A percentile compares a stretch with the other conserved stretches of the same genome.
Conservation (phyloP, 1,140 invertebrate species). For the Capitella teleta region DNA sequence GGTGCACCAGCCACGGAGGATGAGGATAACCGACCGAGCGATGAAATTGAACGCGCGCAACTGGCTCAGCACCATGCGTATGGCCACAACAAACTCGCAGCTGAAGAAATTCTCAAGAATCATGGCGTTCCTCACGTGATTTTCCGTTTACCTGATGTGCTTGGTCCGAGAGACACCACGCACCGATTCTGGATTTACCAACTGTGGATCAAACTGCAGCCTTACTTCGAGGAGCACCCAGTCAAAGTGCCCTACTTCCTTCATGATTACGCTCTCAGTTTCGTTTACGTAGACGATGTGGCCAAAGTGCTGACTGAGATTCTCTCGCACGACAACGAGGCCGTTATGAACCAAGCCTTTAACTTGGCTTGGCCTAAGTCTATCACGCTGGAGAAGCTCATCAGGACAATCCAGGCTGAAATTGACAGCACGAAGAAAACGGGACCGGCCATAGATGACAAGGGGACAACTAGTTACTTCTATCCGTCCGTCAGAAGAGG, state of each 20-base stretch:
- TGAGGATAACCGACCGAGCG: slow-evolving; percentile 36
- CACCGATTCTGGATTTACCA: slow-evolving; percentile 46
- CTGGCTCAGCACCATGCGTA: slow-evolving; percentile 36
- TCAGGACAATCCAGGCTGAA: too few relatives aligned
- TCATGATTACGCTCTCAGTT: slow-evolving; percentile 33
- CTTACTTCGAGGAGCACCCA: slow-evolving; percentile 19
- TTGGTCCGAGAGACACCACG: slow-evolving; percentile 45
- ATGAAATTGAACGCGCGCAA: slow-evolving; percentile 19
- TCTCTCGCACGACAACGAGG: slow-evolving; percentile 9
- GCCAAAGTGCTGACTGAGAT: slow-evolving; percentile 30
- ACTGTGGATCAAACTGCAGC: slow-evolving; percentile 39
- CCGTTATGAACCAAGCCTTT: slow-evolving; percentile 34
- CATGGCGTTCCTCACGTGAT: slow-evolving; percentile 37
- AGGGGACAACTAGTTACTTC: too few relatives aligned
- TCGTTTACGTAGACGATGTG: slow-evolving; percentile 44
- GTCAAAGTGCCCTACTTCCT: slow-evolving; percentile 32
- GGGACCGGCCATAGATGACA: slow-evolving; percentile 20
- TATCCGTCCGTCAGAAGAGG: slow-evolving; percentile 44
- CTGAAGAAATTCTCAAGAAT: slow-evolving; percentile 38
- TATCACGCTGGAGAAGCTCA: slow-evolving; percentile 25
- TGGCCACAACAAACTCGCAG: slow-evolving; percentile 35
- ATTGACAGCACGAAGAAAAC: slow-evolving; percentile 24
- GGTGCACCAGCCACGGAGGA: slow-evolving; percentile 18
- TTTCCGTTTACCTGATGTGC: slow-evolving; percentile 44
- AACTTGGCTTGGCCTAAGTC: slow-evolving; percentile 40